Percentiles rank a stretch among this genome's conserved stretches.
Evolutionary conservation across 2,888 invertebrate species (phyloP).

Genomic region (Macrosoma leucophasiata): DNA sequence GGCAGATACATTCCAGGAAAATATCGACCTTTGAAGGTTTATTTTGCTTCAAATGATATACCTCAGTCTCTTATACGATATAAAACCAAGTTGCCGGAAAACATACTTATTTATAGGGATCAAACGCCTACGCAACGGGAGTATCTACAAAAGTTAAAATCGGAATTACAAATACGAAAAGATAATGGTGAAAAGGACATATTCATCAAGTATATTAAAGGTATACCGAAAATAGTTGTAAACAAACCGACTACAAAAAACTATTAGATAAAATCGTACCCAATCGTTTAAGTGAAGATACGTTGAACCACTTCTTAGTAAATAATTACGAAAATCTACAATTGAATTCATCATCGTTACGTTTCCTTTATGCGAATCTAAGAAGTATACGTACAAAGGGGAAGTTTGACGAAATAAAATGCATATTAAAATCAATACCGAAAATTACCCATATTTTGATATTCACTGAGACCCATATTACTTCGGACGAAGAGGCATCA

Average conservation of each 20-base stretch:
- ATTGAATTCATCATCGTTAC: conserved; percentile 10
- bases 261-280: too few relatives aligned
- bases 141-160: conserved; percentile 10
- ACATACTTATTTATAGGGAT: conserved; percentile 16
- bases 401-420: conserved; percentile 22
- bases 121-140: conserved; percentile 17
- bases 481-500: conserved; percentile 20
- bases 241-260: conserved; percentile 6
- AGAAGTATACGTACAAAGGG: conserved; percentile 19
- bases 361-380: conserved; percentile 18
- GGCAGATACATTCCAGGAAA: conserved; percentile 16
- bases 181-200: conserved; percentile 14
- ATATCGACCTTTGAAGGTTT: conserved; percentile 16
- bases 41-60: conserved; percentile 10
- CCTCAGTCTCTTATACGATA: conserved; percentile 11
- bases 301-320: conserved; percentile 13
- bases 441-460: conserved; percentile 16
- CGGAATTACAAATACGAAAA: conserved; percentile 12
- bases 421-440: conserved; percentile 17
- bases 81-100: conserved; percentile 9
- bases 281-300: too few relatives aligned
- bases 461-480: conserved; percentile 27
- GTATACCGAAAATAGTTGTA: conserved; percentile 6
- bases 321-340: conserved; percentile 19
- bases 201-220: conserved; percentile 14